These are phyloP conservation scores for Callospermophilus lateralis DNA, from an alignment of 2,113 vertebrate species.

Conservation along the genomic window DNA sequence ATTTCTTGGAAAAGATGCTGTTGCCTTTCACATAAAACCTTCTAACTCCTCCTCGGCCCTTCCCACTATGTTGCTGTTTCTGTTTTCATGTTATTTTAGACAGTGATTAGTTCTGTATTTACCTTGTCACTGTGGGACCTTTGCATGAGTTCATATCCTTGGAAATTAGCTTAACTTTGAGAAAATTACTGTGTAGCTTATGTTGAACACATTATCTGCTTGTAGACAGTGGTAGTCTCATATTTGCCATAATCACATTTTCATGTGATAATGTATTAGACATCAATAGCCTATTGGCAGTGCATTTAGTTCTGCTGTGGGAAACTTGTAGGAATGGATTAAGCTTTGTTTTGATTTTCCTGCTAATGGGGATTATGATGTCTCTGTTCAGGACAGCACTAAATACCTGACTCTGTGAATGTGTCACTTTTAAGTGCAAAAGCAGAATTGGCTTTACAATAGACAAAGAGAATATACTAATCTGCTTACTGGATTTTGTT, in stretches of 20 bases:
- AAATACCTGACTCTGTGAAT: not conserved
- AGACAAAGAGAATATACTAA: not conserved
- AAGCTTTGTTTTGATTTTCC: constrained; percentile 33
- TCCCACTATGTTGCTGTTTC: not conserved
- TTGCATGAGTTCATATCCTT: not conserved
- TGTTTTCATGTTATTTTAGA: constrained; percentile 31
- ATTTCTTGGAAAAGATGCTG: constrained; percentile 13
- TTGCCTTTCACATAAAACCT: not conserved
- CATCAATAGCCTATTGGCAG: constrained; percentile 47
- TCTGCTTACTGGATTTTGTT: not conserved
- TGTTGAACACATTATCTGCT: constrained; percentile 55
- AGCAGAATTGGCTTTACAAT: constrained; percentile 33
- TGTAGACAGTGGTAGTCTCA: not conserved
- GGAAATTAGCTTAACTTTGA: constrained; percentile 16
- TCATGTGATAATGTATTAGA: constrained; percentile 41
- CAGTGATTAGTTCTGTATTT: not conserved
- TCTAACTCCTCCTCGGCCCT: not conserved
- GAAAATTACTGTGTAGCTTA: not conserved
- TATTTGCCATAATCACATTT: constrained; percentile 54
- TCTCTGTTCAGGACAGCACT: not conserved
- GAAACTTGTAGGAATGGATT: constrained; percentile 28
- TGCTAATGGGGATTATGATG: not conserved
- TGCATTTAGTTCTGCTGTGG: constrained; percentile 54
- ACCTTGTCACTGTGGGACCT: not conserved
- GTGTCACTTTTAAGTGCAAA: not conserved